Conservation (phyloP, 1,140 invertebrate genomes). For the Neodiprion fabricii region DNA sequence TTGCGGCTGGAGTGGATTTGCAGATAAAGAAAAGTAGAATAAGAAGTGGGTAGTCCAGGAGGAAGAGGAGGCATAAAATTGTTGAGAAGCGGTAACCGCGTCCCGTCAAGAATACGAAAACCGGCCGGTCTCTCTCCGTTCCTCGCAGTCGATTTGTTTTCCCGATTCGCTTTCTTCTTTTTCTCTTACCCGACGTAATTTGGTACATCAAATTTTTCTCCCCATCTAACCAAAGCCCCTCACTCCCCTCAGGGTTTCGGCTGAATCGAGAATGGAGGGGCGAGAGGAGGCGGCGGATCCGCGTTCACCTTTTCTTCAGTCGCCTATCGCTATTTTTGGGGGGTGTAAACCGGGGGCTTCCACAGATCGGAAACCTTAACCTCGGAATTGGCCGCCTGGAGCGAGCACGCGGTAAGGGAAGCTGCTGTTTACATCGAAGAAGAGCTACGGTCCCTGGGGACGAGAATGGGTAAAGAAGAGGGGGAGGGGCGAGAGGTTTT, state of each 20-base stretch:
- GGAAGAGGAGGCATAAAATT: too few species aligned
- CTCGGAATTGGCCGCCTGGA: constrained; percentile 6
- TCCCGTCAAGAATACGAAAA: too few species aligned
- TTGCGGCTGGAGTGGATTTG: too few species aligned
- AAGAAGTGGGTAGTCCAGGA: too few species aligned
- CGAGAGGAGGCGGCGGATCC: too few species aligned
- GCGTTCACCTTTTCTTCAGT: background rate
- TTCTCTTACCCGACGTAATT: background rate
- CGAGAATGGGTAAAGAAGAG: background rate
- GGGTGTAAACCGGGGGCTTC: background rate
- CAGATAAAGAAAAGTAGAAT: too few species aligned
- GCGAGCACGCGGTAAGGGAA: background rate
- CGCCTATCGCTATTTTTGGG: background rate
- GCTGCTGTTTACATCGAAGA: constrained; percentile 4
- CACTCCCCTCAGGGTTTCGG: background rate
- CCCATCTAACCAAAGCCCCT: constrained; percentile 1
- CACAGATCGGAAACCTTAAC: constrained; percentile 2
- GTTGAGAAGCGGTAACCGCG: too few species aligned
- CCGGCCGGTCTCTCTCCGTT: too few species aligned
- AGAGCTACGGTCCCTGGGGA: background rate
- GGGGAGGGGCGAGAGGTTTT: background rate
- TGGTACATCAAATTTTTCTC: background rate
- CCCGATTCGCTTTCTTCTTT: background rate
- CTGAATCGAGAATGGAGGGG: too few species aligned
- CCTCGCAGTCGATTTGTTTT: too few species aligned